Evolutionary conservation across 1,140 invertebrate genomes (phyloP), one percentile per base, ranked within the genome.

Genomic region (Drosophila tropicalis): DNA sequence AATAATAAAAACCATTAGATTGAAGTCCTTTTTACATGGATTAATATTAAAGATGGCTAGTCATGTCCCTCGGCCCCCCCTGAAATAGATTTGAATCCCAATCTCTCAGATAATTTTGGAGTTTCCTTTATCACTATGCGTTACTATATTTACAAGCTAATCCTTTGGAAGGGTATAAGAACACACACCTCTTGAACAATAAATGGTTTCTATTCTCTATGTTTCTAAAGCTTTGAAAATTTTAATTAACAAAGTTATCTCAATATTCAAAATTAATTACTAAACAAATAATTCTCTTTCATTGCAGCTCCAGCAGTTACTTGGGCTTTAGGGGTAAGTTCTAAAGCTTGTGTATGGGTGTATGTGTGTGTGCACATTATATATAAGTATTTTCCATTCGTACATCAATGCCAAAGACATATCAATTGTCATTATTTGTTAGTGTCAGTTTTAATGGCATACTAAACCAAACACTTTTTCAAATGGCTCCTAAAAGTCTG

Each of bases 201-300:
- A 39, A 58, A 58, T 15, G 32, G 5, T 58, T 17, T 17, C 15
- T 12, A 36, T 34, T 10, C 15, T 10, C 5, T 39, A n/a, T 57
- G 1, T 17, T 36, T 36, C 54, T 5, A 60, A 29, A 39, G 56
- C 19, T 68, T 67, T 89, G 87, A 80, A 70, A 87, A 84, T 87
- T 87, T 89, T 87, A 87, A 87, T 87, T 89, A 87, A 89, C 69
- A 87, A 87, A 87, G 83, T 87, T 87, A 67, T 61, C 61, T 68
- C 41, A 74, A 56, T 51, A 51, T 22, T 83, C 79, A 9, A 77
- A 77, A 80, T 83, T 57, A 57, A 73, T 67, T 68, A 71, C 70
- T 65, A 39, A 32, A 60, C 44, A 17, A 61, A 36, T 54, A 51
- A 15, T 62, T 44, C 12, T 19, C 10, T 62, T 17, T 62, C 39